These are phyloP conservation scores for Oncorhynchus clarkii DNA, from an alignment of 2,113 vertebrate genomes.

Conservation along the genomic window DNA sequence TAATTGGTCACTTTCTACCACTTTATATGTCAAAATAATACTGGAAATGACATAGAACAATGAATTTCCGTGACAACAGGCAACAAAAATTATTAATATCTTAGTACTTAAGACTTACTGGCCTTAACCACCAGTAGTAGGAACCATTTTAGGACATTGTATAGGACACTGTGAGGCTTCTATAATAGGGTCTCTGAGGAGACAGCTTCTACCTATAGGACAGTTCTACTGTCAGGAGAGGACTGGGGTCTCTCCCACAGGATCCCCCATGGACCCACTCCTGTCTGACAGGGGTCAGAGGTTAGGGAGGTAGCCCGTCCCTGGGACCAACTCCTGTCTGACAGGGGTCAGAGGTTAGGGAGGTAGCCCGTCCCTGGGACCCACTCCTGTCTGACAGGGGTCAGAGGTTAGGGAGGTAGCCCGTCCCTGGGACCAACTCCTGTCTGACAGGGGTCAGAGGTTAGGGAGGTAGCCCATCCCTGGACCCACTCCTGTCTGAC, in stretches of 20 bases:
- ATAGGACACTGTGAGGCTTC: conserved; percentile 65
- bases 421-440: conserved; percentile 52
- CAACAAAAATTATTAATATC: too few species aligned
- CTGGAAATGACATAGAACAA: too few species aligned
- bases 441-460: conserved; percentile 57
- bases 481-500: conserved; percentile 60
- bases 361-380: conserved; percentile 64
- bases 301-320: conserved; percentile 58
- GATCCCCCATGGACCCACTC: conserved; percentile 52
- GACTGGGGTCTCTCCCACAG: conserved; percentile 48
- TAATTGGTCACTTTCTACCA: not conserved
- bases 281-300: conserved; percentile 55
- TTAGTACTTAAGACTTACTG: too few species aligned
- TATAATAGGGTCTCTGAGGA: conserved; percentile 84
- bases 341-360: conserved; percentile 58
- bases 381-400: conserved; percentile 67
- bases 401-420: conserved; percentile 65
- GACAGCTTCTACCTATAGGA: conserved; percentile 69
- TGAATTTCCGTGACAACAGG: too few species aligned
- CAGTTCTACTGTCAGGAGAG: conserved; percentile 68
- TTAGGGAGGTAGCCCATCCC: conserved; percentile 56
- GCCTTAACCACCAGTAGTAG: conserved; percentile 1
- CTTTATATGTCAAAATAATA: not conserved
- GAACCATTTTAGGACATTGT: conserved; percentile 69
- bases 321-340: conserved; percentile 40